phyloP scores from a whole-genome alignment of 2,797 vertebrate genomes.

The Enteromius afrohamiltoni region DNA sequence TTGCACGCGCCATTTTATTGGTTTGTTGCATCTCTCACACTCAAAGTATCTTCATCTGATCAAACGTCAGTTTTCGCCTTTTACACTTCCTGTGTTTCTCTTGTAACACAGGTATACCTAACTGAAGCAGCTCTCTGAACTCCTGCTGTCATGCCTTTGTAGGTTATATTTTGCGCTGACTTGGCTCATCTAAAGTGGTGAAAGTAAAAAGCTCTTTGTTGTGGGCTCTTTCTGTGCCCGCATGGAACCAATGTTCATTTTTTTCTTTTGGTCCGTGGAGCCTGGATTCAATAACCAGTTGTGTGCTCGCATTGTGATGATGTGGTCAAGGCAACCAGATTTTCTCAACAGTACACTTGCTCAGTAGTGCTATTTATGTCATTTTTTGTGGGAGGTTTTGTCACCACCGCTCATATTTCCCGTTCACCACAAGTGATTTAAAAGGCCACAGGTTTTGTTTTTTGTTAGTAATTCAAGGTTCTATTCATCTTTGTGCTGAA shows the following conservation, averaged over 20 bases:
- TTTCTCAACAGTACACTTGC: constrained; percentile 87
- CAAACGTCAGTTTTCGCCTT: not conserved
- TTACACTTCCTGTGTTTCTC: constrained; percentile 1
- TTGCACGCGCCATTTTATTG: not conserved
- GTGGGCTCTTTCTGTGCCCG: constrained; percentile 86
- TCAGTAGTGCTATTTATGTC: constrained; percentile 79
- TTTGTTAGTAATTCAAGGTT: constrained; percentile 64
- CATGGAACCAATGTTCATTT: constrained; percentile 85
- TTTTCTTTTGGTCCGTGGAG: constrained; percentile 78
- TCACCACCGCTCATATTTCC: constrained; percentile 69
- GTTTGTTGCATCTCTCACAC: not conserved
- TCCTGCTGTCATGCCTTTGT: constrained; percentile 63
- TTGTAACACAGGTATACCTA: constrained; percentile 48
- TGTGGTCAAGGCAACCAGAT: constrained; percentile 91
- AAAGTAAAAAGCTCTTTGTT: constrained; percentile 83
- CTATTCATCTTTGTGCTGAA: constrained; percentile 52
- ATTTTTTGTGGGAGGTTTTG: constrained; percentile 71
- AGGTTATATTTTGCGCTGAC: constrained; percentile 69
- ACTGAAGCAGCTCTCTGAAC: constrained; percentile 52
- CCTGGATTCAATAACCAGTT: constrained; percentile 93
- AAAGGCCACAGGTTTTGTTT: constrained; percentile 64
- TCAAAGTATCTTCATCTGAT: not conserved
- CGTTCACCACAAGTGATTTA: constrained; percentile 67
- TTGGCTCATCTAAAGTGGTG: constrained; percentile 61
- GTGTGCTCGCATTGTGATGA: constrained; percentile 92